phyloP scores from a whole-genome alignment of 2,797 vertebrate genomes.

The Menidia menidia region DNA sequence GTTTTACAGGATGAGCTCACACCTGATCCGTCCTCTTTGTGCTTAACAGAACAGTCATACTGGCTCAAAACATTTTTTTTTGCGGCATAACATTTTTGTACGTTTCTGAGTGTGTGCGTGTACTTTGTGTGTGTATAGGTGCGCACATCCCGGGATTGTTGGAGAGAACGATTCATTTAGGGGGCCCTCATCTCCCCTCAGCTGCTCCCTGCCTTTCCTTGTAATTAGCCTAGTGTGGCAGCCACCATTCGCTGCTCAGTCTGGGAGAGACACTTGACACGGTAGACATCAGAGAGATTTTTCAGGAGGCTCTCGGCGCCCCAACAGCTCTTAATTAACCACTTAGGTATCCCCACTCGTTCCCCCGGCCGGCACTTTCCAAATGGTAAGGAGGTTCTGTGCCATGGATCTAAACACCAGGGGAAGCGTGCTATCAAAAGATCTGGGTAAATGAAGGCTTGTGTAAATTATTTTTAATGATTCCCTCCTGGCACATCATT shows the following conservation, averaged over 20 bases:
- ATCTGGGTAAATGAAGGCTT: constrained; percentile 99
- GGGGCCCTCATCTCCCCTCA: constrained; percentile 85
- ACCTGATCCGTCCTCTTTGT: constrained; percentile 57
- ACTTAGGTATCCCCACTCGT: constrained; percentile 98
- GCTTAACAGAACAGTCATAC: constrained; percentile 44
- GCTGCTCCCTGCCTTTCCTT: constrained; percentile 89
- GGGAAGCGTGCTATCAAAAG: constrained; percentile 99
- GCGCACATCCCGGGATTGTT: constrained; percentile 67
- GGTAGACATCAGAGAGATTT: constrained; percentile 99
- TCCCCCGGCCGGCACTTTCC: constrained; percentile 92
- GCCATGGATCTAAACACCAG: constrained; percentile 94
- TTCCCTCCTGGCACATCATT: constrained; percentile 99
- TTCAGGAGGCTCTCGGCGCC: constrained; percentile 95
- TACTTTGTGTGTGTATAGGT: constrained; percentile 25
- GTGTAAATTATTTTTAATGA: constrained; percentile 99
- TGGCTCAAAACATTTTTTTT: constrained; percentile 72
- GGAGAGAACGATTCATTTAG: constrained; percentile 81
- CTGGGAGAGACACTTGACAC: constrained; percentile 99
- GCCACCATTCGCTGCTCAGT: constrained; percentile 95
- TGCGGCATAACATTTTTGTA: constrained; percentile 77
- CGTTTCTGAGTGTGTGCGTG: constrained; percentile 64
- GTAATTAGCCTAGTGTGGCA: constrained; percentile 96
- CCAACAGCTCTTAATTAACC: constrained; percentile 99
- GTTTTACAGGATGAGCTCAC: constrained; percentile 40
- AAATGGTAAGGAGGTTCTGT: constrained; percentile 92